phyloP scores from a whole-genome alignment of 2,113 vertebrate species.

The Sapajus apella region DNA sequence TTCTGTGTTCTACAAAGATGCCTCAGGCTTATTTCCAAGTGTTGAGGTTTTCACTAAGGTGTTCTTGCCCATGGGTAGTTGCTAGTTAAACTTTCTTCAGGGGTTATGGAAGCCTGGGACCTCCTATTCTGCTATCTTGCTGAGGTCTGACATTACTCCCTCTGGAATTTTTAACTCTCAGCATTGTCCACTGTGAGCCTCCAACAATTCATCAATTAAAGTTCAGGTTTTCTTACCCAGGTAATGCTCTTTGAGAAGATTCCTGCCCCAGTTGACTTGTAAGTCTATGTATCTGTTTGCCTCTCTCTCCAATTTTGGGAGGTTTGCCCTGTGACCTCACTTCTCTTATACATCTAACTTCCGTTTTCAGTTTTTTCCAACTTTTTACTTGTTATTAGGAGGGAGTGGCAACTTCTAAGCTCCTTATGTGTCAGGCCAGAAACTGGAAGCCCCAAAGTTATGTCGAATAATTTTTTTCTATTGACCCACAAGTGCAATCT shows the following conservation, averaged over 20 bases:
- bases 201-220: background rate
- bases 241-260: background rate
- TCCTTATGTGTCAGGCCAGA: background rate
- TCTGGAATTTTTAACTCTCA: background rate
- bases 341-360: background rate
- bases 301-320: background rate
- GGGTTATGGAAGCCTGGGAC: background rate
- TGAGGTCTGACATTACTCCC: background rate
- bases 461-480: conserved; percentile 1
- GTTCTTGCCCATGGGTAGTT: background rate
- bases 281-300: background rate
- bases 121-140: background rate
- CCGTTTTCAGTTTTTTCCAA: background rate
- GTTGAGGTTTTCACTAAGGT: background rate
- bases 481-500: background rate
- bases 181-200: background rate
- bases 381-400: background rate
- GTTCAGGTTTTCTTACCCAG: background rate
- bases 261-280: background rate
- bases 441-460: background rate
- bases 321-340: background rate
- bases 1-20: background rate
- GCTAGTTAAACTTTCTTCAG: background rate
- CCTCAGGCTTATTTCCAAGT: background rate
- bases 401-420: background rate